Percentiles rank a stretch among this genome's conserved stretches.
These are phyloP conservation scores for Hycleus cichorii DNA, from an alignment of 1,140 invertebrate genomes.

Conservation along the genomic window DNA sequence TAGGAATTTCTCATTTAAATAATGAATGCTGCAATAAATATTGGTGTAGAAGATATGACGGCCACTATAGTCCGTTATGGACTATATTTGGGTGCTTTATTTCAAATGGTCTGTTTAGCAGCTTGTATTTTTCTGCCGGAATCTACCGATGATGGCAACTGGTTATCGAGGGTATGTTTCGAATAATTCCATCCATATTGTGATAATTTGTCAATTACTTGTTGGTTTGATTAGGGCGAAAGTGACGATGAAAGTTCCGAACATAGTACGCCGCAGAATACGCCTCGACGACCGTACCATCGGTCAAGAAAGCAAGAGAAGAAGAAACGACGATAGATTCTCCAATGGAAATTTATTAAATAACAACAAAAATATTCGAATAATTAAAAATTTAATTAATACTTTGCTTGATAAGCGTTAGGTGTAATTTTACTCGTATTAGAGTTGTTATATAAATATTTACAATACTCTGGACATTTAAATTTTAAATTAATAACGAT, in stretches of 20 bases:
- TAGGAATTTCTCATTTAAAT: neutral
- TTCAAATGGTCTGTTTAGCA: conserved; percentile 59
- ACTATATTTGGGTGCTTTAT: conserved; percentile 60
- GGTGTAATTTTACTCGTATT: neutral
- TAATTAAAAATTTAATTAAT: too few species aligned
- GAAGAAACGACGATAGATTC: conserved; percentile 43
- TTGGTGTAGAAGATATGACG: conserved; percentile 50
- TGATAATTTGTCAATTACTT: neutral
- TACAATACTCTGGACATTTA: neutral
- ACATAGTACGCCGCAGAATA: conserved; percentile 52
- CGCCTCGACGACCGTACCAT: conserved; percentile 46
- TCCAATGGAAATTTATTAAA: too few species aligned
- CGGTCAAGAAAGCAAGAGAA: conserved; percentile 47
- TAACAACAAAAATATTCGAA: too few species aligned
- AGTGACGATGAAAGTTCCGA: conserved; percentile 50
- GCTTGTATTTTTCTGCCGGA: conserved; percentile 57
- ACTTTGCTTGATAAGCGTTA: neutral
- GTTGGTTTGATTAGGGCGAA: conserved; percentile 34
- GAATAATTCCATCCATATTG: neutral
- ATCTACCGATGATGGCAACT: conserved; percentile 29
- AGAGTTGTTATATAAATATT: neutral
- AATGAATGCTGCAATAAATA: conserved; percentile 38
- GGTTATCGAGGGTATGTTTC: conserved; percentile 30
- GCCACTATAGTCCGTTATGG: conserved; percentile 59
- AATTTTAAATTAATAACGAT: neutral